Evolutionary conservation across 2,797 vertebrate genomes (phyloP).

Genomic region (Cossypha niveicapilla): DNA sequence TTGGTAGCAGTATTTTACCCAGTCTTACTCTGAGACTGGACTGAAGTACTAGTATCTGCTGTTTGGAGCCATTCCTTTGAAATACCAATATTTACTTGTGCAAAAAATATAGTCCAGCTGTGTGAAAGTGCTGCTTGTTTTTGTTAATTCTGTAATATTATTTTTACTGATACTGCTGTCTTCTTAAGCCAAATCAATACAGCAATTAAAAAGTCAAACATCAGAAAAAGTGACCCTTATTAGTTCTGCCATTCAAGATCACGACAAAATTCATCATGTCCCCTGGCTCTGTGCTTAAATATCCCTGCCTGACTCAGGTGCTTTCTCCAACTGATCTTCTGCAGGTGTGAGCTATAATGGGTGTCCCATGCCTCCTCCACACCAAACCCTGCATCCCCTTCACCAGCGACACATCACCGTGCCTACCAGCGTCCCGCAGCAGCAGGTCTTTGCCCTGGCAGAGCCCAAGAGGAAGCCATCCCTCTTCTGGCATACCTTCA

Average conservation of each 20-base stretch:
- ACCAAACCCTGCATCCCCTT: constrained; percentile 87
- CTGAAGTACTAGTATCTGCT: background rate
- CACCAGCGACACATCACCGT: constrained; percentile 95
- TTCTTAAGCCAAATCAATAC: background rate
- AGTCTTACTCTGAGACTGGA: background rate
- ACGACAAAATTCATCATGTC: background rate
- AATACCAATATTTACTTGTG: background rate
- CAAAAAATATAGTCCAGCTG: background rate
- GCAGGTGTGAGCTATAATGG: constrained; percentile 81
- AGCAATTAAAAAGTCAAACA: background rate
- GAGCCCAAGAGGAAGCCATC: constrained; percentile 92
- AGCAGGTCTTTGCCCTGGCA: constrained; percentile 93
- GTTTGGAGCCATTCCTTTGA: background rate
- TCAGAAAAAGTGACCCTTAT: background rate
- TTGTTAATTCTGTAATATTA: background rate
- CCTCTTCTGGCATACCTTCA: constrained; percentile 88
- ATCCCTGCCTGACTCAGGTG: background rate
- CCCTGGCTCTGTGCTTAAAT: background rate
- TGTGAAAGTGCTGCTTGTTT: background rate
- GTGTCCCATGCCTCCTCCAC: constrained; percentile 80
- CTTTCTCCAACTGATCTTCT: background rate
- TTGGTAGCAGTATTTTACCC: background rate
- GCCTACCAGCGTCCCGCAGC: constrained; percentile 92
- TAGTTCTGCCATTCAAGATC: background rate
- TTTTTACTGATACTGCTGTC: background rate